Conservation (phyloP, 2,888 invertebrate genomes). For the Scaptomyza polygonia region DNA sequence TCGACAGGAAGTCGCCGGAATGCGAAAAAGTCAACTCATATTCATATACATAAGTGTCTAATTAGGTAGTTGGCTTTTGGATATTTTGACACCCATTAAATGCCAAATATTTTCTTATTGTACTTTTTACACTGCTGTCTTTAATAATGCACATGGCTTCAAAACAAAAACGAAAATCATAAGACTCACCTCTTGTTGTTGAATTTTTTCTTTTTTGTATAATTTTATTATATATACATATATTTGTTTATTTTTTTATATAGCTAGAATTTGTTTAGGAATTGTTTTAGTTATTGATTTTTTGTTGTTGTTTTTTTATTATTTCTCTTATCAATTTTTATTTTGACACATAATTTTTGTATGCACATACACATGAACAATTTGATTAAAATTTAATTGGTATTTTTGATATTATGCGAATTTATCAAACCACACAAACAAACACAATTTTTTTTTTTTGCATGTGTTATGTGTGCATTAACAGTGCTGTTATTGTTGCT, state of each 20-base stretch:
- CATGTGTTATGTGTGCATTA: conserved; percentile 58
- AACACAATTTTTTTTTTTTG: conserved; percentile 18
- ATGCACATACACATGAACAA: conserved; percentile 28
- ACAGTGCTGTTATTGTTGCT: conserved; percentile 57
- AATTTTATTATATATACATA: conserved; percentile 2
- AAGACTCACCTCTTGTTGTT: conserved; percentile 30
- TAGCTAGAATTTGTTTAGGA: conserved; percentile 68
- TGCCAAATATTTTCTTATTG: conserved; percentile 22
- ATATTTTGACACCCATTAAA: conserved; percentile 32
- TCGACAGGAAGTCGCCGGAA: conserved; percentile 74
- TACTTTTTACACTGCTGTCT: conserved; percentile 14
- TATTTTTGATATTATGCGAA: conserved; percentile 51
- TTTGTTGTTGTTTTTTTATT: conserved; percentile 16
- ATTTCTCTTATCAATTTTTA: conserved; percentile 16
- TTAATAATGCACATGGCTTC: too few relatives aligned
- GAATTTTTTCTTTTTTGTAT: conserved; percentile 17
- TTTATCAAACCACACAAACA: conserved; percentile 59
- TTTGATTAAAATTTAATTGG: conserved; percentile 39
- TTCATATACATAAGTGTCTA: conserved; percentile 33
- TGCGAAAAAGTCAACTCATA: conserved; percentile 49
- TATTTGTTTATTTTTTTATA: conserved; percentile 31
- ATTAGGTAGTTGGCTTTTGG: conserved; percentile 42
- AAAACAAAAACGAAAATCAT: too few relatives aligned
- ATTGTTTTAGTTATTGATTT: conserved; percentile 61
- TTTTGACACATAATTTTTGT: conserved; percentile 45